Percentiles rank a stretch among this genome's conserved stretches.
These are phyloP conservation scores for Lasioglossum pauxillum DNA, from an alignment of 2,888 invertebrate genomes.

Conservation along the genomic window DNA sequence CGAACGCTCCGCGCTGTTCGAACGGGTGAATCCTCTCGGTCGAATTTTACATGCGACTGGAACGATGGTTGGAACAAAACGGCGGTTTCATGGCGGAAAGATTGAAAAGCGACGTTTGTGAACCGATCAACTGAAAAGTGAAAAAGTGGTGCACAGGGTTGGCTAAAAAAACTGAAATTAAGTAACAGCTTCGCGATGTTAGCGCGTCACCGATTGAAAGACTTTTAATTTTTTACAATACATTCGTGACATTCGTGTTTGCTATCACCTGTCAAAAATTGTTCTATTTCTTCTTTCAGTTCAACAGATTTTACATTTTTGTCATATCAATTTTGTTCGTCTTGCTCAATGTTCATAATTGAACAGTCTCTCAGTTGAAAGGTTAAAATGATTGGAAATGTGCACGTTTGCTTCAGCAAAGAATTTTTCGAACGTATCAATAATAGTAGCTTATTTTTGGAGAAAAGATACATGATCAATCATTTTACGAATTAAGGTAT, in stretches of 20 bases:
- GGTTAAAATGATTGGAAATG: background rate
- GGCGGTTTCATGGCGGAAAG: constrained; percentile 10
- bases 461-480: too few species aligned
- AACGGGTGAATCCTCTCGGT: constrained; percentile 8
- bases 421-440: background rate
- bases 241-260: background rate
- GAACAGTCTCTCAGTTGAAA: background rate
- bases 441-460: too few species aligned
- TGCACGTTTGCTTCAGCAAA: background rate
- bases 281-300: background rate
- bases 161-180: background rate
- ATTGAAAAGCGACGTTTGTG: constrained; percentile 15
- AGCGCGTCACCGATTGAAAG: background rate
- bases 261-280: background rate
- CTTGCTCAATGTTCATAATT: background rate
- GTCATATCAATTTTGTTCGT: background rate
- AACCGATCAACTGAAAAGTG: background rate
- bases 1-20: constrained; percentile 7
- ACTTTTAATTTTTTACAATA: background rate
- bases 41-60: constrained; percentile 18
- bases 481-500: background rate
- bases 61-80: constrained; percentile 12
- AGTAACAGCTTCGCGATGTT: background rate
- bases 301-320: background rate
- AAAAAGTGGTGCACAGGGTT: background rate